Evolutionary conservation across 2,888 invertebrate genomes (phyloP), one percentile per base, ranked within the genome.

Genomic region (Drosophila melanocephala): DNA sequence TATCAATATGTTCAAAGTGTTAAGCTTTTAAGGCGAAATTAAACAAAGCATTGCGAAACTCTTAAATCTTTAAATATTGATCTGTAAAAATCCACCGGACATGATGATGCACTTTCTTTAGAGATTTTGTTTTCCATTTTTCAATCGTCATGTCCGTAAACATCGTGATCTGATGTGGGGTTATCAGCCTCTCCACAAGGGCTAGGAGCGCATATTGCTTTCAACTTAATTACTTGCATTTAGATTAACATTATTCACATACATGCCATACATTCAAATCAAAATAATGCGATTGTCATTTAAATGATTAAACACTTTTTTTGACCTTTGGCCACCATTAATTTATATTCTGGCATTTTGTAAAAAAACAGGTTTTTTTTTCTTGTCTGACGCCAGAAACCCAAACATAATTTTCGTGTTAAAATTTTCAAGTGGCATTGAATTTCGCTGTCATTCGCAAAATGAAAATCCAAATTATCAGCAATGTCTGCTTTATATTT

Each of bases 401-500:
- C n/a, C 1, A 32, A n/a, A 35, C 26, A 14, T 26, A 28, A 53
- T 12, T 53, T 42, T 53, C 51, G 50, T 58, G 68, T 47, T 65
- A 19, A 33, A 47, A 52, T 22, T 68, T 42, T 14, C 30, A 58
- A 62, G 52, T 77, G 87, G 85, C 72, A 89, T 92, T 91, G 77
- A 87, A 92, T 92, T 92, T 85, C 93, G 83, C 89, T 85, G 77
- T 64, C 75, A 63, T 59, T 64, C 61, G 91, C 86, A 81, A 75
- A 77, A 78, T 68, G 55, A 73, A 79, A 75, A 60, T 73, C 42
- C 64, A 86, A 86, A 80, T 65, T 75, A 89, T 80, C 61, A 72
- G 75, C 62, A 57, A 47, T 55, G 7, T 56, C 47, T 72, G 55
- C 58, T 75, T 71, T 77, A 22, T 32, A 16, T 56, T 63, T 22